Base-by-base conservation (phyloP, 2,888 invertebrate genomes). In the Lottia gigantea region DNA sequence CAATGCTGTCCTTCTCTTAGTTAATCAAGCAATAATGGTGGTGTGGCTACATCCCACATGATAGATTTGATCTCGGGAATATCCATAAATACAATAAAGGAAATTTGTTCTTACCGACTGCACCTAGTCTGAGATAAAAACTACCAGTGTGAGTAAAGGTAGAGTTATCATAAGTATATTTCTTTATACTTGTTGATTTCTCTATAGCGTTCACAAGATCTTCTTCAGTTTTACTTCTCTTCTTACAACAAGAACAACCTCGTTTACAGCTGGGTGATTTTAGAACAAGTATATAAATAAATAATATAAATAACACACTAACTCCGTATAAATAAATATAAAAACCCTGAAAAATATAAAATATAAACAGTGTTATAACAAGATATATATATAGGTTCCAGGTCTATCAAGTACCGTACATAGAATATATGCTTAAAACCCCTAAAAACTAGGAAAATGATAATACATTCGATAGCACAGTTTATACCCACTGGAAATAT, bases 241-340 rank as follows among this genome's bases (percentile, higher is more conserved):
- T 68, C n/a, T 23, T 47, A 46, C 40, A 40, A 45, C 68, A 63
- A 12, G 70, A 68, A 11, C 69, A 67, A 45, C 66, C 23, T 40
- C 66, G 70, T 55, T 55, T 55, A 62, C 64, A 67, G 25, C 78
- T 77, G 46, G 75, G 71, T 19, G 95, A 95, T 92, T 80, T 77
- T 25, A 87, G 75, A 55, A 86, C 72, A 76, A 80, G 85, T n/a
- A 78, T 71, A 74, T 86, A 86, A n/a, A 82, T 82, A 74, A 85
- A 87, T 45, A 82, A 71, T 12, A 87, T 80, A 76, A 86, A 87
- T 16, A 82, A 49, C 14, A 85, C 81, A 68, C 85, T 82, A 68
- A 82, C 68, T 6, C 76, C 76, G 74, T 83, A 84, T 31, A 86
- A 78, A 74, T 84, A 86, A n/a, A 86, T 82, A 77, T 85, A 87